Conservation (phyloP, 1,140 invertebrate genomes). For the Planococcus citri region DNA sequence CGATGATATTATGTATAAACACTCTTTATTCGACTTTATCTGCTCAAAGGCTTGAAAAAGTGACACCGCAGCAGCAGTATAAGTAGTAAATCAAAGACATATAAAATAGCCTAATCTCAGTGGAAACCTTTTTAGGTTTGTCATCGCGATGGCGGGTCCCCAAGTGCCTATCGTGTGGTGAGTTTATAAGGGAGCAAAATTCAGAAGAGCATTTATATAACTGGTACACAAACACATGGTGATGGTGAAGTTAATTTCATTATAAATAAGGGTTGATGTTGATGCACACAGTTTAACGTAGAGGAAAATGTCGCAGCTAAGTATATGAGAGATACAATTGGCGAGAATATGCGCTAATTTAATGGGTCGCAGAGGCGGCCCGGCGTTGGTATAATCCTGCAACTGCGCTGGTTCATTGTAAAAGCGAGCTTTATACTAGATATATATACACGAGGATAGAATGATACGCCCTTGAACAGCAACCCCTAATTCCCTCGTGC, state of each 20-base stretch:
- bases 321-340: not conserved
- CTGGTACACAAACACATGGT: no score
- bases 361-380: not conserved
- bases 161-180: no score
- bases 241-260: not conserved
- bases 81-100: not conserved
- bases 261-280: not conserved
- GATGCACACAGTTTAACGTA: no score
- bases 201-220: no score
- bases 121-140: not conserved
- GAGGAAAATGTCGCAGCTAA: not conserved
- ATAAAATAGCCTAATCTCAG: not conserved
- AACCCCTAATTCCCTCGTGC: not conserved
- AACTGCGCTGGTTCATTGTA: not conserved
- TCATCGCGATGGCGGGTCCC: no score
- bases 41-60: not conserved
- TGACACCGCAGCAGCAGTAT: not conserved
- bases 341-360: conserved; percentile 9
- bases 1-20: not conserved
- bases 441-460: no score
- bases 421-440: no score
- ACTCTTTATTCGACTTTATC: not conserved
- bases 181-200: no score
- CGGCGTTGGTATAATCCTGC: no score
- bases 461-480: no score